Evolutionary conservation across 2,113 vertebrate genomes (phyloP), one percentile per base, ranked within the genome.

Genomic region (Ia io): DNA sequence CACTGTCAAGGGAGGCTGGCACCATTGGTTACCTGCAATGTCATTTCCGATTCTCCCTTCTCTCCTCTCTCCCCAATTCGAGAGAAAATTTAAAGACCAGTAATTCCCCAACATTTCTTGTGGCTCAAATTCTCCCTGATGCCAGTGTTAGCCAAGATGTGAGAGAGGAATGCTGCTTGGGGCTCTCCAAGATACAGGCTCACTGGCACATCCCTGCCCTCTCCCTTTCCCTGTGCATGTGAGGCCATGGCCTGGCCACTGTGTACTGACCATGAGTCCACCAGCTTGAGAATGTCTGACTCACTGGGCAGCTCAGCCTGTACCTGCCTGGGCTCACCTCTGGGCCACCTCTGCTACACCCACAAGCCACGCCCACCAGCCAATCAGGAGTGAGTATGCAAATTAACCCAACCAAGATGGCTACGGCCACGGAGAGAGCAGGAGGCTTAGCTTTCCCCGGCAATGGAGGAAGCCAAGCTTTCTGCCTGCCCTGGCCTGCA

Each of bases 191-290:
- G 11, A 16, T 9, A 2, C 56, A 18, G 3, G 11, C 20, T 82
- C 20, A 5, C 5, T 0, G n/a, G 2, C 49, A 42, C 3, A 0
- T 5, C 30, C 20, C 37, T 71, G 11, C 40, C 3, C 10, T 14
- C 17, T 1, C 30, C 28, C n/a, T 9, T 12, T 6, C 44, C 25
- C 18, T 3, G 25, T 42, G 20, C 6, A 7, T 5, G 16, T 22
- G 76, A 25, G 32, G 35, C 7, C 22, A 11, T 10, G 22, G 44
- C 7, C 30, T 25, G 17, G 10, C 22, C 5, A 2, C 56, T 11
- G 22, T 9, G 28, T 13, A 0, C 30, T 3, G 30, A 25, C 65
- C 16, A 0, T 1, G 22, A 35, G 44, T 6, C 56, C 71, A 13
- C 28, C 28, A 9, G 74, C 20, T 3, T 1, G 9, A 82, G 22